Evolutionary conservation across 2,113 vertebrate species (phyloP).

Genomic region (Mixornis gularis): DNA sequence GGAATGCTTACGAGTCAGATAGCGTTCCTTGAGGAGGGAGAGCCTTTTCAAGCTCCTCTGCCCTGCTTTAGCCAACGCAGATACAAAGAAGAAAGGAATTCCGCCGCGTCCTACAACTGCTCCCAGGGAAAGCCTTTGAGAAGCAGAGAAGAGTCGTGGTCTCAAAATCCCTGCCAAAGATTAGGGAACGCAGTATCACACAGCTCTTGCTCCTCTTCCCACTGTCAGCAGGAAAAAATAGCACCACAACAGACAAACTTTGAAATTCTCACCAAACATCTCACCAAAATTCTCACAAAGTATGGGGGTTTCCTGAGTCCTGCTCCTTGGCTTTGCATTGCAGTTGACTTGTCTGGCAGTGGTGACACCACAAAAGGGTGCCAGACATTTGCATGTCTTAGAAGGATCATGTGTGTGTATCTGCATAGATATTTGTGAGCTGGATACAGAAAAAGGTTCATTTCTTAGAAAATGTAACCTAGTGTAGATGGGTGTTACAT

Average conservation of each 20-base stretch:
- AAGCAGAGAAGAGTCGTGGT: neutral
- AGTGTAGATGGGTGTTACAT: neutral
- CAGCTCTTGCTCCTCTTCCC: neutral
- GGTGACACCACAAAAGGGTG: neutral
- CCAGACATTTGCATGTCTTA: neutral
- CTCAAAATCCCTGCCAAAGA: constrained; percentile 3
- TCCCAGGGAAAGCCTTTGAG: neutral
- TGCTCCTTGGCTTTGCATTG: neutral
- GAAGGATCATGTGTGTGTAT: neutral
- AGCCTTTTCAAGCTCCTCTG: constrained; percentile 36
- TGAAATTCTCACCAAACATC: neutral
- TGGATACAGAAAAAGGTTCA: neutral
- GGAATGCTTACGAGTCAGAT: constrained; percentile 61
- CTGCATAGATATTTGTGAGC: neutral
- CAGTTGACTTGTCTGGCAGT: neutral
- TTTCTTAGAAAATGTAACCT: neutral
- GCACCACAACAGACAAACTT: neutral
- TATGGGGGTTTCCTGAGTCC: neutral
- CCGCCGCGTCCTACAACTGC: neutral
- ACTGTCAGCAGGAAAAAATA: neutral
- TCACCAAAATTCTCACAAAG: neutral
- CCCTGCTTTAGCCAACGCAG: constrained; percentile 13
- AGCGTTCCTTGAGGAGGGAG: constrained; percentile 31
- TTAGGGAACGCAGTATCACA: neutral
- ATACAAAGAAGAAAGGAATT: constrained; percentile 37